Evolutionary conservation across 2,888 invertebrate species (phyloP).

Genomic region (Laothoe populi): DNA sequence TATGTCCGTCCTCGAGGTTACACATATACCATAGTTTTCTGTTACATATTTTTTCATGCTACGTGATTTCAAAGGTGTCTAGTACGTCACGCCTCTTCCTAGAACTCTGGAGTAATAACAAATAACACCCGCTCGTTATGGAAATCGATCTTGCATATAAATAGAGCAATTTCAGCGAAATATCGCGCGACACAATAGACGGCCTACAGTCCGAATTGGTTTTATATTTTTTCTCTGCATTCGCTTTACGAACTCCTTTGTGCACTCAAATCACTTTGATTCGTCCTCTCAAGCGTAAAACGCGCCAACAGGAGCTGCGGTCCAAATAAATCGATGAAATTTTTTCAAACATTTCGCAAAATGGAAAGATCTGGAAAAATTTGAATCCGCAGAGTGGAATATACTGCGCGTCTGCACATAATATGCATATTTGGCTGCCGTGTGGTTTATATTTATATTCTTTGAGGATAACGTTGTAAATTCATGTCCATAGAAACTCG

Average conservation of each 20-base stretch:
- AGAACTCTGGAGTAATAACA: not conserved
- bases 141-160: conserved; percentile 15
- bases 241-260: conserved; percentile 27
- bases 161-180: conserved; percentile 22
- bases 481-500: not conserved
- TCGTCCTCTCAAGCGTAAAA: conserved; percentile 26
- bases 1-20: too few relatives aligned
- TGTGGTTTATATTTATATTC: too few relatives aligned
- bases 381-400: conserved; percentile 11
- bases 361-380: not conserved
- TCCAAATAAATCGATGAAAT: conserved; percentile 23
- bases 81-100: too few relatives aligned
- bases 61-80: too few relatives aligned
- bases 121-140: not conserved
- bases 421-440: not conserved
- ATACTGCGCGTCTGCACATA: not conserved
- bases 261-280: conserved; percentile 28
- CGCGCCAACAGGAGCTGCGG: conserved; percentile 3
- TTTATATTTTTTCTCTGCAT: conserved; percentile 24
- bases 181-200: conserved; percentile 18
- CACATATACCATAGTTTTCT: too few relatives aligned
- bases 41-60: too few relatives aligned
- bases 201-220: not conserved
- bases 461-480: too few relatives aligned
- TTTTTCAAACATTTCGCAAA: conserved; percentile 12